Evolutionary conservation across 1,140 invertebrate genomes (phyloP).

Genomic region (Drosophila repleta): DNA sequence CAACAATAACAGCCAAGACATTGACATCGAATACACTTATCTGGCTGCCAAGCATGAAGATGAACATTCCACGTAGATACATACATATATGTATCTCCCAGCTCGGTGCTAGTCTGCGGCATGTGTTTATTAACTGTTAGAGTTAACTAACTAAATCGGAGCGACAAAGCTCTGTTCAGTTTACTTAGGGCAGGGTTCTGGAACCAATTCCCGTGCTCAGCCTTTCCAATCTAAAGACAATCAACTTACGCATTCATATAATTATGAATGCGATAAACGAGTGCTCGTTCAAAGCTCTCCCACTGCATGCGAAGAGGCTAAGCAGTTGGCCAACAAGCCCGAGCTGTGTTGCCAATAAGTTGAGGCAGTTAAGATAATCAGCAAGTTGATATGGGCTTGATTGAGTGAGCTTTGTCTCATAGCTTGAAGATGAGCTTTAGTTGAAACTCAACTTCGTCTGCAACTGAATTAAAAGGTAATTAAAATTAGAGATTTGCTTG

Average conservation of each 20-base stretch:
- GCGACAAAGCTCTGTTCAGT: conserved; percentile 44
- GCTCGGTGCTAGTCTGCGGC: not conserved
- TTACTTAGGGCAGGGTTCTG: conserved; percentile 41
- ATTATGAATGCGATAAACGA: conserved; percentile 11
- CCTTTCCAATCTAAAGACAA: conserved; percentile 25
- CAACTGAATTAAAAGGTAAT: too few species aligned
- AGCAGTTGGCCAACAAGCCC: too few species aligned
- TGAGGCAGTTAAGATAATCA: too few species aligned
- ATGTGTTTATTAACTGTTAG: conserved; percentile 79
- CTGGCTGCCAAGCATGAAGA: conserved; percentile 57
- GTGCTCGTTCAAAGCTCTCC: conserved; percentile 4
- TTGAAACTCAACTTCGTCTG: too few species aligned
- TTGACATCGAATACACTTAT: conserved; percentile 37
- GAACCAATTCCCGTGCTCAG: conserved; percentile 39
- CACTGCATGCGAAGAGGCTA: not conserved
- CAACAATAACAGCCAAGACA: conserved; percentile 27
- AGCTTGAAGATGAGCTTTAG: too few species aligned
- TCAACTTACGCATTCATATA: not conserved
- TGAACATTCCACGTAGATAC: conserved; percentile 24
- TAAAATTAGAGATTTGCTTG: too few species aligned
- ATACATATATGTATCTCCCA: not conserved
- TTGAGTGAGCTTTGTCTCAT: too few species aligned
- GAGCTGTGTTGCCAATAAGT: too few species aligned
- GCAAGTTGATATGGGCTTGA: too few species aligned
- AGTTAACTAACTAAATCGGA: conserved; percentile 81